These are phyloP conservation scores for Apis florea DNA, from an alignment of 1,140 invertebrate genomes.

Conservation along the genomic window DNA sequence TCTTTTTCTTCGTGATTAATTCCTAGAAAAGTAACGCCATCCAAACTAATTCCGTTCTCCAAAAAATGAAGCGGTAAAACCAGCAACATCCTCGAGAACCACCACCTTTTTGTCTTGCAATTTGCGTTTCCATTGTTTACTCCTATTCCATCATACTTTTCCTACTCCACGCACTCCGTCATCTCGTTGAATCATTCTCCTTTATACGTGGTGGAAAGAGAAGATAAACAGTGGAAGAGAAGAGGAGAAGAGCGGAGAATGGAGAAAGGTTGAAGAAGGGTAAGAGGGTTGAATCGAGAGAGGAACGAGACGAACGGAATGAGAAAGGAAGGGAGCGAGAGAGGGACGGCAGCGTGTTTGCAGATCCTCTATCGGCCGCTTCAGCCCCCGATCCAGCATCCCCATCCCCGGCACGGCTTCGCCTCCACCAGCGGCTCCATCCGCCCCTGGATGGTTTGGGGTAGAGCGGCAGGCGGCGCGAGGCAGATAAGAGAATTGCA, in stretches of 20 bases:
- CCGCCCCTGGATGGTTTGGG: constrained; percentile 73
- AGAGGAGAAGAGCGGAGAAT: constrained; percentile 64
- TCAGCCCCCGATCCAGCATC: constrained; percentile 67
- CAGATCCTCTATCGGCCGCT: constrained; percentile 80
- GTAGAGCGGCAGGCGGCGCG: constrained; percentile 72
- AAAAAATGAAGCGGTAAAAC: background rate
- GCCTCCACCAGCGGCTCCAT: constrained; percentile 73
- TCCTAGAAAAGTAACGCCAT: too few relatives aligned
- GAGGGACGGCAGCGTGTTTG: constrained; percentile 76
- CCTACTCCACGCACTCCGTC: constrained; percentile 76
- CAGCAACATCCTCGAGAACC: background rate
- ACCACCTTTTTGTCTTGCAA: constrained; percentile 43
- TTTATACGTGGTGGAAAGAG: constrained; percentile 47
- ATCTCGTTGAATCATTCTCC: constrained; percentile 68
- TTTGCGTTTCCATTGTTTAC: constrained; percentile 67
- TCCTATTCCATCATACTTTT: constrained; percentile 70
- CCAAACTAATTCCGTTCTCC: background rate
- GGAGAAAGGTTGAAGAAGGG: constrained; percentile 34
- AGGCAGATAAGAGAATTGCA: constrained; percentile 91
- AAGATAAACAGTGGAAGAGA: constrained; percentile 62
- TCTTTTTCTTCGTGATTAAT: constrained; percentile 29
- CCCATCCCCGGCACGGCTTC: constrained; percentile 57
- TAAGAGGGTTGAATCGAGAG: background rate
- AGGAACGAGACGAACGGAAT: background rate
- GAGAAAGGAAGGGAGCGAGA: constrained; percentile 40